These are phyloP conservation scores for Epizoanthus ramosus DNA, from an alignment of 92 coral and sea anemone genomes.

Conservation along the genomic window DNA sequence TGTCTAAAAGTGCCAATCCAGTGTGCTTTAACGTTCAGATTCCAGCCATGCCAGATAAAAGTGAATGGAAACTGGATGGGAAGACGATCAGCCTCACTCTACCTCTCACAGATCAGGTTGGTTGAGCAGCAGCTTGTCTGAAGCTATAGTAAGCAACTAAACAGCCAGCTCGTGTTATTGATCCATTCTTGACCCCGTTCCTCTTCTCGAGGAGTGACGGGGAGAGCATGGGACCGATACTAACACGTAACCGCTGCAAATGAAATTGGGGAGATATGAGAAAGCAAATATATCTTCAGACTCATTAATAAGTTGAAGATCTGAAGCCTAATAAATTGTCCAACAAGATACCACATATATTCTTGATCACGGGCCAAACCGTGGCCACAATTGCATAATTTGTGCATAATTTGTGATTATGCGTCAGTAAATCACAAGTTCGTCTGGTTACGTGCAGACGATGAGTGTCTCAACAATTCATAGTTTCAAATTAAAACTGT, in stretches of 20 bases:
- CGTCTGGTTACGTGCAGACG: too few species aligned
- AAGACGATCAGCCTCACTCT: slow-evolving; percentile 81
- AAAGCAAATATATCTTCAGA: background rate
- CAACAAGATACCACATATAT: too few species aligned
- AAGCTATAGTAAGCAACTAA: background rate
- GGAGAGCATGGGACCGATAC: too few species aligned
- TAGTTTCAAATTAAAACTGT: too few species aligned
- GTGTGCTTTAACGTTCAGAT: slow-evolving; percentile 92
- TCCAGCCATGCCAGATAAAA: slow-evolving; percentile 89
- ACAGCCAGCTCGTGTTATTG: too few species aligned
- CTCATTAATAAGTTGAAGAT: background rate
- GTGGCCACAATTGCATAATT: too few species aligned
- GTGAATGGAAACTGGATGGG: slow-evolving; percentile 96
- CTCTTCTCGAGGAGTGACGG: background rate
- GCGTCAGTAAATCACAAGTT: too few species aligned
- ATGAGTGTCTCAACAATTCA: too few species aligned
- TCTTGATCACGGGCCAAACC: too few species aligned
- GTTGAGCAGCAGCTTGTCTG: slow-evolving; percentile 18
- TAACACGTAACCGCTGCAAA: too few species aligned
- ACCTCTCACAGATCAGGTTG: slow-evolving; percentile 93
- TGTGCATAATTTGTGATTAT: too few species aligned
- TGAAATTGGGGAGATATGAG: background rate
- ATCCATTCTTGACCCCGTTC: too few species aligned
- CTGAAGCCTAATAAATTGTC: background rate
- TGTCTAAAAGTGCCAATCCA: slow-evolving; percentile 72